Conservation (phyloP, 2,113 vertebrate genomes). For the Phylloscopus whistleri region DNA sequence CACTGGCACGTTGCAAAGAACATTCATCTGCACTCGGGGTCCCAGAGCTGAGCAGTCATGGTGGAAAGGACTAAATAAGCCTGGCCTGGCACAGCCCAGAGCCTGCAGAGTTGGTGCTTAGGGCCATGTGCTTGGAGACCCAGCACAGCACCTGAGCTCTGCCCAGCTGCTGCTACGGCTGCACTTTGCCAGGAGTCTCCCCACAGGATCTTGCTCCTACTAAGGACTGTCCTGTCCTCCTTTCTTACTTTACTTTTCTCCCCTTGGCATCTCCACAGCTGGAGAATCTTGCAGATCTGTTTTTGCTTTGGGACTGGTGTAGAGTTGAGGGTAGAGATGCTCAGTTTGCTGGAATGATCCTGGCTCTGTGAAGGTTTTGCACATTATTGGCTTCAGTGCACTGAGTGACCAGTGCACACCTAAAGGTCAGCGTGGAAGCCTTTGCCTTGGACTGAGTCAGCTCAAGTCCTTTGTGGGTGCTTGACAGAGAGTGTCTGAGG, state of each 20-base stretch:
- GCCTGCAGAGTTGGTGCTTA: background rate
- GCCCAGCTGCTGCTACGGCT: fast-evolving
- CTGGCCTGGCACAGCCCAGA: background rate
- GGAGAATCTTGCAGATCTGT: background rate
- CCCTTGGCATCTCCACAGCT: background rate
- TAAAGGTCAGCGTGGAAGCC: fast-evolving
- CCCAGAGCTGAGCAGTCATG: background rate
- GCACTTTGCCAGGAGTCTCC: fast-evolving
- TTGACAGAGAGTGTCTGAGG: background rate
- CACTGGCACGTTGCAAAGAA: background rate
- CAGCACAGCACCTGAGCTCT: fast-evolving
- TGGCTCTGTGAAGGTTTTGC: background rate
- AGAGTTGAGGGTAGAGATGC: background rate
- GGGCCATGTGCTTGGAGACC: fast-evolving
- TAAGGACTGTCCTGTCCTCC: background rate
- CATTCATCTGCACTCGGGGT: fast-evolving
- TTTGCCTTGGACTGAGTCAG: background rate
- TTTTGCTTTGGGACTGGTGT: background rate
- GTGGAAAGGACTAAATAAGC: background rate
- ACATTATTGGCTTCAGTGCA: background rate
- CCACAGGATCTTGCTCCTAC: background rate
- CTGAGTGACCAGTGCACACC: background rate
- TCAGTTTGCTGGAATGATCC: background rate
- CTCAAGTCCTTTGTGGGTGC: background rate
- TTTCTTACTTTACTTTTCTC: background rate